Evolutionary conservation across 2,888 invertebrate genomes (phyloP).

Genomic region (Nemurella pictetii): DNA sequence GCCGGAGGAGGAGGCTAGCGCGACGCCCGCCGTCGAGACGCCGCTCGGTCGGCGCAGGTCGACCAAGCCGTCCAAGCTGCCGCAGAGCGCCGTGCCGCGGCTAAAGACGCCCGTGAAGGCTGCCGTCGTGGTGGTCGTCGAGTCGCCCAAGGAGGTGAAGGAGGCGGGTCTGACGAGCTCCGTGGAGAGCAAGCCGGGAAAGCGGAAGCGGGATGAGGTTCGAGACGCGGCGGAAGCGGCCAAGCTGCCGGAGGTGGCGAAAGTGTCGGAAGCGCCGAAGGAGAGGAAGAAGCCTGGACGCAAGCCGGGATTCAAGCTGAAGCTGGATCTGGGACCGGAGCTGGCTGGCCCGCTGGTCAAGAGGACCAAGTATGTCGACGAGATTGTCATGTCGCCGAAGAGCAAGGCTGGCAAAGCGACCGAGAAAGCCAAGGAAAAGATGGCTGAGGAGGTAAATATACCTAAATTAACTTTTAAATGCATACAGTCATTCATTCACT

Average conservation of each 20-base stretch:
- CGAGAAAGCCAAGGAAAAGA: neutral
- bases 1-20: conserved; percentile 38
- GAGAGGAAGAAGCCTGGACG: conserved; percentile 33
- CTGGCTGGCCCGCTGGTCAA: neutral
- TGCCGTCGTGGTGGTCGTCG: neutral
- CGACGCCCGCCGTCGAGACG: conserved; percentile 35
- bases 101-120: neutral
- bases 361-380: neutral
- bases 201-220: conserved; percentile 27
- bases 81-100: conserved; percentile 14
- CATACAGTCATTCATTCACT: no score
- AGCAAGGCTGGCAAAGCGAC: neutral
- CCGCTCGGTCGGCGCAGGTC: conserved; percentile 35
- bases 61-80: conserved; percentile 26
- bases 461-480: no score
- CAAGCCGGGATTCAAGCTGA: neutral
- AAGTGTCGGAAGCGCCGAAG: neutral
- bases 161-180: neutral
- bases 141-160: neutral
- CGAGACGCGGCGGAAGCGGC: neutral
- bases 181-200: conserved; percentile 14
- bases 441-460: neutral
- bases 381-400: neutral
- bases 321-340: neutral
- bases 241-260: neutral